Conservation (phyloP, 1,140 invertebrate genomes). For the Ostrea edulis region DNA sequence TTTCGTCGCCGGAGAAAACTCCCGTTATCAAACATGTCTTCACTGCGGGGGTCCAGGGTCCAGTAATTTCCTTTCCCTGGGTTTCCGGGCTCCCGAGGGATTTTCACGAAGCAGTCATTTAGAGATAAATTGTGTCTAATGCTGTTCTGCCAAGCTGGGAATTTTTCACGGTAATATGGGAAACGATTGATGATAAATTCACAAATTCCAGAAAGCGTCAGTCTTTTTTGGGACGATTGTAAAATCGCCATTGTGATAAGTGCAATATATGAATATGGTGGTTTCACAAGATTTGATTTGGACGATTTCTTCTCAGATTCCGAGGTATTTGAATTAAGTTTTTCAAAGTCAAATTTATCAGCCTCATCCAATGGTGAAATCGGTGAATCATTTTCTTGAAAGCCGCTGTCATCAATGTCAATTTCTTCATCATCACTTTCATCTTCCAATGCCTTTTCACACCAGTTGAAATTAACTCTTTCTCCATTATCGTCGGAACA, state of each 20-base stretch:
- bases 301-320: conserved; percentile 36
- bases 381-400: conserved; percentile 40
- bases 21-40: conserved; percentile 99
- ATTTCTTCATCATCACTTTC: conserved; percentile 56
- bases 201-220: conserved; percentile 98
- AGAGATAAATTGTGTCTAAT: conserved; percentile 98
- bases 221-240: conserved; percentile 97
- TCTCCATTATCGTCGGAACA: conserved; percentile 20
- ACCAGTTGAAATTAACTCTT: conserved; percentile 8
- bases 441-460: conserved; percentile 20
- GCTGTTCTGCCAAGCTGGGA: conserved; percentile 86
- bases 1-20: conserved; percentile 96
- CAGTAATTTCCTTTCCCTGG: conserved; percentile 98
- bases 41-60: conserved; percentile 97
- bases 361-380: conserved; percentile 42
- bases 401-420: conserved; percentile 55
- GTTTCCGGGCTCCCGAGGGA: conserved; percentile 97
- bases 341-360: conserved; percentile 41
- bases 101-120: conserved; percentile 99
- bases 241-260: conserved; percentile 98
- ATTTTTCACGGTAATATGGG: conserved; percentile 82
- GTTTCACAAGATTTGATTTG: conserved; percentile 86
- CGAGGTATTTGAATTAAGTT: conserved; percentile 22
- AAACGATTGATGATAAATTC: conserved; percentile 99
- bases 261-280: conserved; percentile 98